Percentiles rank a stretch among this genome's conserved stretches.
phyloP scores from a whole-genome alignment of 2,113 vertebrate species.

The Nasalis larvatus region DNA sequence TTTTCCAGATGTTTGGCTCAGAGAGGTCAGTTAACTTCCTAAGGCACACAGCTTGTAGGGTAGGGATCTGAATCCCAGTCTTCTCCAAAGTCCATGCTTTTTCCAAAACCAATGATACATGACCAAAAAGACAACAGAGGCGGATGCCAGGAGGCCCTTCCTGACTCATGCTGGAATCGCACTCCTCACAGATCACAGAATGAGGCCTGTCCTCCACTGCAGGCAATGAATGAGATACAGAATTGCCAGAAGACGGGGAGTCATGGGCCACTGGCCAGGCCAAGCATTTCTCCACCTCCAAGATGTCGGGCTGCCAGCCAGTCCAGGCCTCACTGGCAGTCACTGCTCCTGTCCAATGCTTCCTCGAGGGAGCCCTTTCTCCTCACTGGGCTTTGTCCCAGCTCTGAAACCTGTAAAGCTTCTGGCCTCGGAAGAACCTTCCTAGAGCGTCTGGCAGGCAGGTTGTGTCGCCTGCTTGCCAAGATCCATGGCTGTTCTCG shows the following conservation, averaged over 20 bases:
- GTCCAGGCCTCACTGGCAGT: neutral
- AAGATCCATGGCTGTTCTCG: neutral
- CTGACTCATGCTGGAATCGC: neutral
- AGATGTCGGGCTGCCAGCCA: neutral
- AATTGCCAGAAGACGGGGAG: neutral
- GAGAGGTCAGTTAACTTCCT: neutral
- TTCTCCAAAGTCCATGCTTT: neutral
- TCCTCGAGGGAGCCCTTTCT: slow-evolving; percentile 3
- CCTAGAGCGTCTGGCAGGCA: slow-evolving; percentile 63
- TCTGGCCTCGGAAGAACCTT: slow-evolving; percentile 54
- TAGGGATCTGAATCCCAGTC: neutral
- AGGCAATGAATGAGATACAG: neutral
- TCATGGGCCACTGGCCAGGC: slow-evolving; percentile 10
- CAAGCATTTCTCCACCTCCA: neutral
- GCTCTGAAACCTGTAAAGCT: slow-evolving; percentile 55
- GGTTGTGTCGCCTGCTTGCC: neutral
- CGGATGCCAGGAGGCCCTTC: neutral
- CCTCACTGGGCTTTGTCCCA: slow-evolving; percentile 48
- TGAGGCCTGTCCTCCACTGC: neutral
- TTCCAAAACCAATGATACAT: neutral
- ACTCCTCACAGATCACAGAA: neutral
- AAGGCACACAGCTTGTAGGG: neutral
- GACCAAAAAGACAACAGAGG: neutral
- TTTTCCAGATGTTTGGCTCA: neutral
- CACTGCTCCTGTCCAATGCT: neutral